Conservation (phyloP, 2,113 vertebrate species). For the Elephantulus edwardii region DNA sequence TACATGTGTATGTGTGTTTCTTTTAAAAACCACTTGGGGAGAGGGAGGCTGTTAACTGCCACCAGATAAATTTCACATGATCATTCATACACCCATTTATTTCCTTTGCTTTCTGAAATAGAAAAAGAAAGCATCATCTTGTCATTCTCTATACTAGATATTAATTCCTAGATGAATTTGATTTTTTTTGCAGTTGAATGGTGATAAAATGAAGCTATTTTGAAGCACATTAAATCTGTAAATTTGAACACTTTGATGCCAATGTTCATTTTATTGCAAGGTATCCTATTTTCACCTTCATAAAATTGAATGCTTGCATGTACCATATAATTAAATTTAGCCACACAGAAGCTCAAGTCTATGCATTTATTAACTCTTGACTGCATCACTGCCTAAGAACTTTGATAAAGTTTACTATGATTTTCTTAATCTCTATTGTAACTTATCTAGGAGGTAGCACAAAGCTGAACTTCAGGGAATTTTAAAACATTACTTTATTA, state of each 20-base stretch:
- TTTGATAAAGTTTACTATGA: slow-evolving; percentile 72
- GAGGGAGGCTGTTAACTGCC: slow-evolving; percentile 53
- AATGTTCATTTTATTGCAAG: slow-evolving; percentile 80
- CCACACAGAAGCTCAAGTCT: slow-evolving; percentile 74
- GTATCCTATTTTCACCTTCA: slow-evolving; percentile 82
- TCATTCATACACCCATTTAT: slow-evolving; percentile 37
- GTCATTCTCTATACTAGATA: slow-evolving; percentile 54
- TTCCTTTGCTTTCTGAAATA: slow-evolving; percentile 54
- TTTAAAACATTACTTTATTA: neutral
- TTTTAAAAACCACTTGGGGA: slow-evolving; percentile 48
- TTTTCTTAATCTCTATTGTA: slow-evolving; percentile 43
- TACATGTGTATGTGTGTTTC: slow-evolving; percentile 32
- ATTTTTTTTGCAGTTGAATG: slow-evolving; percentile 72
- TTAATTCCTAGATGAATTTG: slow-evolving; percentile 62
- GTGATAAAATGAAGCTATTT: slow-evolving; percentile 78
- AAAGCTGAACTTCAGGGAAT: neutral
- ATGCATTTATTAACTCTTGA: slow-evolving; percentile 79
- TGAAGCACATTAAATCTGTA: slow-evolving; percentile 79
- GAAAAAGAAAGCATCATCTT: slow-evolving; percentile 41
- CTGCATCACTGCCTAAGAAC: slow-evolving; percentile 70
- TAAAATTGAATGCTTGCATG: slow-evolving; percentile 83
- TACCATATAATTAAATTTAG: slow-evolving; percentile 84
- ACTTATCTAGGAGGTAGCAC: neutral
- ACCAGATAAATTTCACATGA: slow-evolving; percentile 66
- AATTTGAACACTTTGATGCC: slow-evolving; percentile 76